Evolutionary conservation across 2,888 invertebrate species (phyloP), one percentile per base, ranked within the genome.

Genomic region (Nebria brevicollis): DNA sequence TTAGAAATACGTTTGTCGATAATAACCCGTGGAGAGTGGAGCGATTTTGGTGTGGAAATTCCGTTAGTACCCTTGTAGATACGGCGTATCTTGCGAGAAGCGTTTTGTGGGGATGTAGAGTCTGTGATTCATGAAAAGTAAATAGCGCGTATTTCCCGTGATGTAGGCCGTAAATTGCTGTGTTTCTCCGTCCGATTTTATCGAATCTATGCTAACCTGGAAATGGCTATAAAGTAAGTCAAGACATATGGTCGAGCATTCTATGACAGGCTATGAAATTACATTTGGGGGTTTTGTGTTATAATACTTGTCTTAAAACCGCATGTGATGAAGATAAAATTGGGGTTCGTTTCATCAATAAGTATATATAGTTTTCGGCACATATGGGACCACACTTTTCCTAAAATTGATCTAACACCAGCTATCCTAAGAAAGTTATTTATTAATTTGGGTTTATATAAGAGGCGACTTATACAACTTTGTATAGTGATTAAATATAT

Each of bases 201-300:
- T 70, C 70, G 25, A 15, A 70, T 70, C 70, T 66, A 41, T 76
- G n/a, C 41, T 26, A 41, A 54, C 54, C 54, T 5, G 54, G 54
- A 54, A 5, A 54, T 0, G 8, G 54, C 54, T 54, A 66, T 66
- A 65, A 66, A 76, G 66, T 66, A 66, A 42, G 77, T 70, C 25
- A 77, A 70, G 77, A 77, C 66, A 77, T 77, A 77, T 77, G 77
- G 13, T 25, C 70, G 26, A 15, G n/a, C 70, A 70, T 70, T 70
- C 70, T 77, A 54, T 34, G 34, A 77, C 77, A 77, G 8, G 11
- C 70, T 70, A 20, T 77, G 70, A 70, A 77, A 77, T 77, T 77
- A 43, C 70, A 68, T 77, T 66, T 68, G 77, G 77, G 77, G 68
- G 20, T 68, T 77, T 68, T 54, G 72, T 42, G 54, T 34, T 34